Evolutionary conservation across 2,888 invertebrate genomes (phyloP).

Genomic region (Oscheius sp.): DNA sequence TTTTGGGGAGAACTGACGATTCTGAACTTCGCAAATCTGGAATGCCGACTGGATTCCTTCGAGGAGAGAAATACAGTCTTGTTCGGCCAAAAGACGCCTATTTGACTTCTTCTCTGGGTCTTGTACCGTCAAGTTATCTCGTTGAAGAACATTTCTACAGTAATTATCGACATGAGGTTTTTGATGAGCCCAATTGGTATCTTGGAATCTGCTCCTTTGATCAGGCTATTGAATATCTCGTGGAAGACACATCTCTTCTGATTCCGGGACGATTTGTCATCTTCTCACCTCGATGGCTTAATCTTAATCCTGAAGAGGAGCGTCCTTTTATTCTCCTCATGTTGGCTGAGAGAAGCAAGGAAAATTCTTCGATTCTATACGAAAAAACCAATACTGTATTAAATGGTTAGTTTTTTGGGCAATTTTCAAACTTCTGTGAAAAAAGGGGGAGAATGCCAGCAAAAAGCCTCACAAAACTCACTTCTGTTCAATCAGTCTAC

Average conservation of each 20-base stretch:
- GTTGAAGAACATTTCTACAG: slow-evolving; percentile 47
- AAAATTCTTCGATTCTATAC: too few species aligned
- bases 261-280: slow-evolving; percentile 41
- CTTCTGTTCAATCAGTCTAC: neutral
- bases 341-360: neutral
- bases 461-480: neutral
- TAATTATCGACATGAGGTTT: slow-evolving; percentile 23
- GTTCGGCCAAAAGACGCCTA: slow-evolving; percentile 36
- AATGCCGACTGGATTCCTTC: slow-evolving; percentile 32
- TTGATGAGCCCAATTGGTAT: slow-evolving; percentile 33
- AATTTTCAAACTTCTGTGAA: too few species aligned
- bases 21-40: slow-evolving; percentile 22
- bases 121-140: slow-evolving; percentile 46
- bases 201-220: slow-evolving; percentile 44
- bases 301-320: slow-evolving; percentile 40
- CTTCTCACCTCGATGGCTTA: slow-evolving; percentile 50
- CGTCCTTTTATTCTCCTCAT: slow-evolving; percentile 50
- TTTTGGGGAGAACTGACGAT: slow-evolving; percentile 11
- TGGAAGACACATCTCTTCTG: slow-evolving; percentile 19
- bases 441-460: neutral
- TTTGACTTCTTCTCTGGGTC: slow-evolving; percentile 33
- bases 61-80: slow-evolving; percentile 38
- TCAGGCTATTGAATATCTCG: slow-evolving; percentile 39
- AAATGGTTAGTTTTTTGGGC: too few species aligned
- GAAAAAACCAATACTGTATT: too few species aligned